A percentile compares a stretch with the other conserved stretches of the same genome.
phyloP scores from a whole-genome alignment of 2,797 vertebrate genomes.

The Loris lydekkerianus region DNA sequence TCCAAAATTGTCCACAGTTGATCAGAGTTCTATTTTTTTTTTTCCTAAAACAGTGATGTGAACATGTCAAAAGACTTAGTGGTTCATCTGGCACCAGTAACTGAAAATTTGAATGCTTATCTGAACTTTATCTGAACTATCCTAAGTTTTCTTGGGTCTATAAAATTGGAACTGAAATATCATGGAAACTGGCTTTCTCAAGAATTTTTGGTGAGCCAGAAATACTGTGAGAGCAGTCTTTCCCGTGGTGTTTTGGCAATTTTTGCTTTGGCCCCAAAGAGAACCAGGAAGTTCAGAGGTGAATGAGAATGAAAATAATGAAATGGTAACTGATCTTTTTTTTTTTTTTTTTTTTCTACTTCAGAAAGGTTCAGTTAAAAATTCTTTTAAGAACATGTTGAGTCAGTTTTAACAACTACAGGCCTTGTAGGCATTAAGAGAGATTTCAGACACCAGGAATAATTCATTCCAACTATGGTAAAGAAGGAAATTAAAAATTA shows the following conservation, averaged over 20 bases:
- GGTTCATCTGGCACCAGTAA: slow-evolving; percentile 78
- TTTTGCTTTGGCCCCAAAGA: slow-evolving; percentile 72
- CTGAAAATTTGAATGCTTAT: slow-evolving; percentile 83
- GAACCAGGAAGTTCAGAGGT: slow-evolving; percentile 81
- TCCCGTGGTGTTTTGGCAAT: slow-evolving; percentile 79
- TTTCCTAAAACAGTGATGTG: slow-evolving; percentile 65
- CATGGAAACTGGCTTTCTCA: slow-evolving; percentile 79
- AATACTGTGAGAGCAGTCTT: slow-evolving; percentile 75
- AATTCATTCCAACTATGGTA: background rate
- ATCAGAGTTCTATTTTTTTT: slow-evolving; percentile 52
- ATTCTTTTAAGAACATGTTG: slow-evolving; percentile 54
- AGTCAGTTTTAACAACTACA: background rate
- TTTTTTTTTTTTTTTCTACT: slow-evolving; percentile 62
- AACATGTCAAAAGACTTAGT: slow-evolving; percentile 73
- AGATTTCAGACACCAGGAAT: background rate
- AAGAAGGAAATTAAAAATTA: slow-evolving; percentile 20
- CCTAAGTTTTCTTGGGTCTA: slow-evolving; percentile 73
- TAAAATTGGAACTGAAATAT: slow-evolving; percentile 81
- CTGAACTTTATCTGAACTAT: slow-evolving; percentile 86
- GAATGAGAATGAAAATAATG: slow-evolving; percentile 76
- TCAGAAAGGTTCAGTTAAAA: slow-evolving; percentile 72
- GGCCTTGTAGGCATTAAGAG: background rate
- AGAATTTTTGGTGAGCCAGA: slow-evolving; percentile 76
- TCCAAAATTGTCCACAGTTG: background rate
- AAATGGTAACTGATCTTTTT: slow-evolving; percentile 78